phyloP scores from a whole-genome alignment of 2,888 invertebrate species.

The Rotaria magnacalcarata region DNA sequence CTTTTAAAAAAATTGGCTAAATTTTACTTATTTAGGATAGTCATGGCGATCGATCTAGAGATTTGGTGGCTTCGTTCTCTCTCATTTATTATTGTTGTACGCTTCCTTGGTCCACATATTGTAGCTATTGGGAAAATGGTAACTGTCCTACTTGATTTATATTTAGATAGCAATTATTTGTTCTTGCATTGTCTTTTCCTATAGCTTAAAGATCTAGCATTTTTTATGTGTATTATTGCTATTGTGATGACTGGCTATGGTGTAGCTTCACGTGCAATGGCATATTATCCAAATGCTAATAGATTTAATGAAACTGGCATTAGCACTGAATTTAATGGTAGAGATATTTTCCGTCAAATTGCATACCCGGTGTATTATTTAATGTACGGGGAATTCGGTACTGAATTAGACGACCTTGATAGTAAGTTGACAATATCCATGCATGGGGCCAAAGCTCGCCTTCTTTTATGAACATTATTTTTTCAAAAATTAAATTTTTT shows the following conservation, averaged over 20 bases:
- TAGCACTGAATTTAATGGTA: neutral
- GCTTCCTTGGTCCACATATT: neutral
- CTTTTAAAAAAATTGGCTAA: neutral
- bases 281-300: neutral
- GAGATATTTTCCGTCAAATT: neutral
- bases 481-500: neutral
- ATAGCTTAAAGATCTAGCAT: neutral
- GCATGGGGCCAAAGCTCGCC: too few species aligned
- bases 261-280: neutral
- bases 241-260: neutral
- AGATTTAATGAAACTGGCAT: neutral
- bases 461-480: too few species aligned
- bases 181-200: neutral
- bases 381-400: neutral
- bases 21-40: neutral
- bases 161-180: neutral
- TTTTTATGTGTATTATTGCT: neutral
- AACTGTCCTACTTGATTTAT: too few species aligned
- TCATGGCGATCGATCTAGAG: neutral
- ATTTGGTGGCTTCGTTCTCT: constrained; percentile 1
- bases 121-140: constrained; percentile 23
- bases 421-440: neutral
- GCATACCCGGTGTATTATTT: neutral
- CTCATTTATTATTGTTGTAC: neutral
- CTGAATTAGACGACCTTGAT: neutral